Evolutionary conservation across 2,113 vertebrate species (phyloP).

Genomic region (Parotia lawesii): DNA sequence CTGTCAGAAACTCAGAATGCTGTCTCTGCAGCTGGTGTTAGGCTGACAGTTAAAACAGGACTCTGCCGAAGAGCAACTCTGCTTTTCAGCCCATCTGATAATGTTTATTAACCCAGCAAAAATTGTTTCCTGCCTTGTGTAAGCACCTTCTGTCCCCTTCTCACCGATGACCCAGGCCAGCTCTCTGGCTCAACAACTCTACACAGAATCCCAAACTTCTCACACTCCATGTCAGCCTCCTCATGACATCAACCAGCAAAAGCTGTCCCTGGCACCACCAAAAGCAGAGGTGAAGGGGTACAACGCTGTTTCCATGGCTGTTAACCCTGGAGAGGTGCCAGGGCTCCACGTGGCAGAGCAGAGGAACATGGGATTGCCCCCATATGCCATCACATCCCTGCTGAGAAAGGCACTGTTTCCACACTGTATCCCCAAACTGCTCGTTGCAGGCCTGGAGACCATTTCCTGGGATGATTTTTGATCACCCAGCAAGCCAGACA

Average conservation of each 20-base stretch:
- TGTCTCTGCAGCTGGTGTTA: neutral
- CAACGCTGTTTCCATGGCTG: accelerated
- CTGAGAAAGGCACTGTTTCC: neutral
- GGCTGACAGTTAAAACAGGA: neutral
- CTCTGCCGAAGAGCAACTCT: neutral
- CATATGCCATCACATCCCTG: accelerated
- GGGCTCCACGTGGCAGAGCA: accelerated
- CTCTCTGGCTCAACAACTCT: neutral
- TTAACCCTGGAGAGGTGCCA: neutral
- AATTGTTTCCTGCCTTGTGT: neutral
- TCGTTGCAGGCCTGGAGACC: neutral
- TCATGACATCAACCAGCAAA: neutral
- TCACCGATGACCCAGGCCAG: accelerated
- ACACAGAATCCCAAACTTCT: neutral
- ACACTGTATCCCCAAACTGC: accelerated
- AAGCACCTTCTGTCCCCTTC: neutral
- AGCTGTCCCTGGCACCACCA: neutral
- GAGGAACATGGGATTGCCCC: neutral
- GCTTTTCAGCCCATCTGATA: neutral
- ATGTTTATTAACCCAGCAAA: neutral
- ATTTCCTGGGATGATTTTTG: neutral
- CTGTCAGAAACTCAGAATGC: neutral
- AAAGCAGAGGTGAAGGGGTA: neutral
- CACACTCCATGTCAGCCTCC: accelerated
- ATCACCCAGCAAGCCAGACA: neutral